These are phyloP conservation scores for Monodelphis domestica DNA, from an alignment of 2,797 vertebrate genomes.

Conservation along the genomic window DNA sequence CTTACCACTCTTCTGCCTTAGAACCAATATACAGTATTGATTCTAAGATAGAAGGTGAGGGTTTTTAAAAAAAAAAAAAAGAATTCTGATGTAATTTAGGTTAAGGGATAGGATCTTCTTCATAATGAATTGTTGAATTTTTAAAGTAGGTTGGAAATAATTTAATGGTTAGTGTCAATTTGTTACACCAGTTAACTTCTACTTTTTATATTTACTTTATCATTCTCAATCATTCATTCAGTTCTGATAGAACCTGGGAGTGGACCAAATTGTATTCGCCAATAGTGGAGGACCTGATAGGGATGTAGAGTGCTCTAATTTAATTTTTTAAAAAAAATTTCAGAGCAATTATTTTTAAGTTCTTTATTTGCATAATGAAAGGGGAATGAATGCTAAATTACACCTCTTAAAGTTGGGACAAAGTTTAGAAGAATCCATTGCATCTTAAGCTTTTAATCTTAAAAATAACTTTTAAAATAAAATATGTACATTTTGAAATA, in stretches of 20 bases:
- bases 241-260: neutral
- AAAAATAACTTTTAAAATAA: constrained; percentile 16
- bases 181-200: neutral
- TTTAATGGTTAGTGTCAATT: neutral
- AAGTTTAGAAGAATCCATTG: neutral
- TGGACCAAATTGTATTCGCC: neutral
- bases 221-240: neutral
- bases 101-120: neutral
- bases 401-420: neutral
- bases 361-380: constrained; percentile 6
- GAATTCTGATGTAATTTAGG: neutral
- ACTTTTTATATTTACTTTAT: neutral
- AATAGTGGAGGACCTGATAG: neutral
- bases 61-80: too few species aligned
- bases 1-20: too few species aligned
- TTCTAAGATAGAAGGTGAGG: too few species aligned
- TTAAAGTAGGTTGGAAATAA: neutral
- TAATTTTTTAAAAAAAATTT: constrained; percentile 6
- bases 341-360: constrained; percentile 41
- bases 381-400: constrained; percentile 9
- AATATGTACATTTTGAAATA: constrained; percentile 44
- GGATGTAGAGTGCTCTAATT: neutral
- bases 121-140: neutral
- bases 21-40: too few species aligned
- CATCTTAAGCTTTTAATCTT: constrained; percentile 2